Conservation (phyloP, 2,113 vertebrate genomes). For the Odocoileus hemionus region DNA sequence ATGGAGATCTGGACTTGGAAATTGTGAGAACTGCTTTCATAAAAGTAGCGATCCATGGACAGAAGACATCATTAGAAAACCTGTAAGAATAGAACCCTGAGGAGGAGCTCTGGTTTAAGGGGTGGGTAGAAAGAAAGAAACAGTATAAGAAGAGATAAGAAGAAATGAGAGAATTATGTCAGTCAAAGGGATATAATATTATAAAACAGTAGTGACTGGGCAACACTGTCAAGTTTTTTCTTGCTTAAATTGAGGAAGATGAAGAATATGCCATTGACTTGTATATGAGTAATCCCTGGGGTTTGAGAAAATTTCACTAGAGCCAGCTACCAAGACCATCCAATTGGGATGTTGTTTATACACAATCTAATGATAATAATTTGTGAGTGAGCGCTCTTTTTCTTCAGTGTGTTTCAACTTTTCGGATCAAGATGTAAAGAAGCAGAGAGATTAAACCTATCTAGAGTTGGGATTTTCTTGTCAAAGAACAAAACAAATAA, state of each 20-base stretch:
- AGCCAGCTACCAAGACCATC: neutral
- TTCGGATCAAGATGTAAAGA: neutral
- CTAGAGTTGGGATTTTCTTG: neutral
- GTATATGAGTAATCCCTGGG: neutral
- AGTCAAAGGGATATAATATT: neutral
- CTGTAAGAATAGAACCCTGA: neutral
- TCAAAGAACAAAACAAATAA: conserved; percentile 7
- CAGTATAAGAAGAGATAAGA: neutral
- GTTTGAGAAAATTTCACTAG: neutral
- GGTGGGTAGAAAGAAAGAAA: neutral
- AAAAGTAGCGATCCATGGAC: neutral
- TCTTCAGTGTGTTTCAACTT: neutral
- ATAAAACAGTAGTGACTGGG: neutral
- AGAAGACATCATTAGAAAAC: neutral
- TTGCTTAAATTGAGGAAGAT: neutral
- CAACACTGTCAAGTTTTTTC: neutral
- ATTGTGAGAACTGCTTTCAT: neutral
- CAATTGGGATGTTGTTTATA: neutral
- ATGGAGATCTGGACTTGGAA: neutral
- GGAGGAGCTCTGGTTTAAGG: neutral
- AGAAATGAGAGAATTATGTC: neutral
- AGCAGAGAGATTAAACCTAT: neutral
- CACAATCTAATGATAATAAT: neutral
- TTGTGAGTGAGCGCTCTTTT: neutral
- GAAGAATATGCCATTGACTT: neutral